These are phyloP conservation scores for Cyphomyrus plagiostoma DNA, from an alignment of 2,113 vertebrate species.

Conservation along the genomic window DNA sequence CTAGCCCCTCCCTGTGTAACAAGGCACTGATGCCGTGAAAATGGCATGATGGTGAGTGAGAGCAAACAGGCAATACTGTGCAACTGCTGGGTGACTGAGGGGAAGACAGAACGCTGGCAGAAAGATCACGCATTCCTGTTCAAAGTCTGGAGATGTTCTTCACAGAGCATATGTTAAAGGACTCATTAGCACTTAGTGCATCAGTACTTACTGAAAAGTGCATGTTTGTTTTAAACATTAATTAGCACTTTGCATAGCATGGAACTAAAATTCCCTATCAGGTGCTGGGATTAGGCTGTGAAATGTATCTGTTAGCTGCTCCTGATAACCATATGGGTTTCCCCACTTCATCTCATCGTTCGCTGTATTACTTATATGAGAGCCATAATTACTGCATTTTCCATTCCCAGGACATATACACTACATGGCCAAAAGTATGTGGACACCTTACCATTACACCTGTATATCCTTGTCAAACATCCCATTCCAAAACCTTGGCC, in stretches of 20 bases:
- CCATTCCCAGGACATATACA: background rate
- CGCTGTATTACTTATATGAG: background rate
- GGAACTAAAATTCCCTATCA: background rate
- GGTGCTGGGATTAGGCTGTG: background rate
- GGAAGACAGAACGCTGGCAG: background rate
- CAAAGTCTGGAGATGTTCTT: background rate
- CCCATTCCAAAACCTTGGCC: background rate
- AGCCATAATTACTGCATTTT: background rate
- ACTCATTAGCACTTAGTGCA: background rate
- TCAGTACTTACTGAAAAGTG: background rate
- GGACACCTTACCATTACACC: background rate
- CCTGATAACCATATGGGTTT: background rate
- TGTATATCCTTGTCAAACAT: background rate
- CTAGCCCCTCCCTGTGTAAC: background rate
- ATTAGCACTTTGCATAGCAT: background rate
- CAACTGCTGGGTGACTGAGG: background rate
- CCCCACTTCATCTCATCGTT: background rate
- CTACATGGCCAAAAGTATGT: background rate
- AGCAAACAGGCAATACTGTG: background rate
- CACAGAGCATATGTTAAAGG: background rate
- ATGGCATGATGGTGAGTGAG: background rate
- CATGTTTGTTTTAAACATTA: background rate
- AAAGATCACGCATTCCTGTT: background rate
- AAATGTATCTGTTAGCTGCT: background rate
- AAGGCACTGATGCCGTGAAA: background rate